Conservation (phyloP, 1,140 invertebrate species). For the Macrosteles quadrilineatus region DNA sequence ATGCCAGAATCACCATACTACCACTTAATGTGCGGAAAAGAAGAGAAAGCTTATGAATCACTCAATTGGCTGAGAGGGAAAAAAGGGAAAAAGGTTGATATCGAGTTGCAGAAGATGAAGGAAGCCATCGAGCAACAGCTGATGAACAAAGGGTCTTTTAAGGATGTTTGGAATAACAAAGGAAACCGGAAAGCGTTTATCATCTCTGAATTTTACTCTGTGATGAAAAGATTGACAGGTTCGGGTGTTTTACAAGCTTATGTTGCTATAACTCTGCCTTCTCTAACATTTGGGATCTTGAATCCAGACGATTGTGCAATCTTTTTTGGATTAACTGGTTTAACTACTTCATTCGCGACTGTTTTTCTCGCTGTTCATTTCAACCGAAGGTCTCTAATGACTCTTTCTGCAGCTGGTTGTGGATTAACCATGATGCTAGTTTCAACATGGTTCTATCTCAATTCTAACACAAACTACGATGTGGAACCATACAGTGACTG, state of each 20-base stretch:
- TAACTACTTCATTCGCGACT: conserved; percentile 49
- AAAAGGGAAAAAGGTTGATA: conserved; percentile 12
- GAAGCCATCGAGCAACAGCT: conserved; percentile 31
- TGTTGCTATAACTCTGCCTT: conserved; percentile 70
- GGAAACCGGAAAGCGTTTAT: conserved; percentile 59
- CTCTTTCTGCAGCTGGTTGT: conserved; percentile 44
- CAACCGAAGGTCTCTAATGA: conserved; percentile 51
- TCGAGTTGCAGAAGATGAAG: conserved; percentile 36
- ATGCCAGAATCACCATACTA: conserved; percentile 84
- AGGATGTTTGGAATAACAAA: conserved; percentile 21
- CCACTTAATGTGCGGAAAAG: conserved; percentile 58
- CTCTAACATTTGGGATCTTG: conserved; percentile 35
- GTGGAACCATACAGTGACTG: conserved; percentile 7
- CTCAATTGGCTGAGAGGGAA: conserved; percentile 65
- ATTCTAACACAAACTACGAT: not conserved
- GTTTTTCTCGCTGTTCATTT: conserved; percentile 45
- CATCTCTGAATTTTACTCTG: conserved; percentile 63
- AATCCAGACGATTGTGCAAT: conserved; percentile 22
- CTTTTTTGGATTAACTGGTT: conserved; percentile 35
- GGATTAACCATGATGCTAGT: conserved; percentile 31
- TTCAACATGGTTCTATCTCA: conserved; percentile 13
- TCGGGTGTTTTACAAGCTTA: conserved; percentile 74
- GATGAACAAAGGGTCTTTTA: conserved; percentile 22
- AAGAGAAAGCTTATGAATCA: conserved; percentile 61
- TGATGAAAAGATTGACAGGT: conserved; percentile 77